Evolutionary conservation across 2,113 vertebrate genomes (phyloP).

Genomic region (Psilopogon haemacephalus): DNA sequence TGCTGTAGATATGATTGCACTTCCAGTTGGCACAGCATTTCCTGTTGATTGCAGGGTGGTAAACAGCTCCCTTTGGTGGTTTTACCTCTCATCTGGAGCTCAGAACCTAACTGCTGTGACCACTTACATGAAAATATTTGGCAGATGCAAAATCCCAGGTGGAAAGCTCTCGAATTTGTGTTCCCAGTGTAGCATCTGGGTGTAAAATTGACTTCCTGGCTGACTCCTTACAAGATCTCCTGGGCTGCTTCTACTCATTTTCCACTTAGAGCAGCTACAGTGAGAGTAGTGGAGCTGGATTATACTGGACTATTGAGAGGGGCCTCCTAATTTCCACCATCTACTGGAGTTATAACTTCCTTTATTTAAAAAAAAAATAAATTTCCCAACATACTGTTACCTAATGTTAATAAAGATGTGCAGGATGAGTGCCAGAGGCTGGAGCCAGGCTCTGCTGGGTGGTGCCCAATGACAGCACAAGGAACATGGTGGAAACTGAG

Average conservation of each 20-base stretch:
- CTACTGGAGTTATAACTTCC: not conserved
- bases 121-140: conserved; percentile 73
- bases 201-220: conserved; percentile 45
- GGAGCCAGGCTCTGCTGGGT: no score
- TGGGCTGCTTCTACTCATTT: conserved; percentile 29
- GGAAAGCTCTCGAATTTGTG: conserved; percentile 56
- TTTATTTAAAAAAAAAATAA: not conserved
- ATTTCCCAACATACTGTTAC: accelerated
- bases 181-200: conserved; percentile 62
- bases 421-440: no score
- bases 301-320: not conserved
- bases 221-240: conserved; percentile 56
- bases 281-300: not conserved
- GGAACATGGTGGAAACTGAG: no score
- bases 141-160: conserved; percentile 67
- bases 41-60: conserved; percentile 71
- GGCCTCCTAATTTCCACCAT: not conserved
- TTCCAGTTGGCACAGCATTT: conserved; percentile 72
- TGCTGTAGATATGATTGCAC: conserved; percentile 67
- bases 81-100: conserved; percentile 74
- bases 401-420: not conserved
- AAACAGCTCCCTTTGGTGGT: conserved; percentile 73
- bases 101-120: conserved; percentile 74
- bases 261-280: not conserved
- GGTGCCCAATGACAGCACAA: no score